Evolutionary conservation across 2,888 invertebrate genomes (phyloP).

Genomic region (Bugulina stolonifera): DNA sequence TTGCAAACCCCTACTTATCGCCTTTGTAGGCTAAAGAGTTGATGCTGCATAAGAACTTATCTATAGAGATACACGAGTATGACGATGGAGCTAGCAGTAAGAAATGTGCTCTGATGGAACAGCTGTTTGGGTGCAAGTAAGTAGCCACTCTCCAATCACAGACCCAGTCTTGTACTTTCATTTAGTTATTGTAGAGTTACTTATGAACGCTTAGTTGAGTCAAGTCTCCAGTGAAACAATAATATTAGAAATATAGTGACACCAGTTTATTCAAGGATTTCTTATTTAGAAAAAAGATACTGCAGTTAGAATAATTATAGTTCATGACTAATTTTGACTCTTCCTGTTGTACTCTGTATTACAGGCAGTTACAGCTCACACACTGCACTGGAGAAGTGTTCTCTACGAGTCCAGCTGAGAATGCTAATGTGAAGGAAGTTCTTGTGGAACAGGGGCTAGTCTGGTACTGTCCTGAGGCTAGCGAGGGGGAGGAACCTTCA

Average conservation of each 20-base stretch:
- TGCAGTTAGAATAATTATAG: no score
- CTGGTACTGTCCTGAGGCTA: not conserved
- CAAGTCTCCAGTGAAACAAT: no score
- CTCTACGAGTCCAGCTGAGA: not conserved
- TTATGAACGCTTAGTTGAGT: no score
- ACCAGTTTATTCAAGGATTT: no score
- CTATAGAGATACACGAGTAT: not conserved
- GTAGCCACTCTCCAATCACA: no score
- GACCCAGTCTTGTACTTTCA: no score
- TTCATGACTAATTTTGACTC: no score
- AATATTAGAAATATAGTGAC: no score
- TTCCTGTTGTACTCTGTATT: no score
- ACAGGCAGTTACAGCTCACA: not conserved
- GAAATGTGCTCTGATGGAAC: slow-evolving; percentile 6
- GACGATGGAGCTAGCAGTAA: not conserved
- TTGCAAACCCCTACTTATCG: no score
- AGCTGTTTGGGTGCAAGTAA: slow-evolving; percentile 21
- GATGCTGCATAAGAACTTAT: not conserved
- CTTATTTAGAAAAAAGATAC: no score
- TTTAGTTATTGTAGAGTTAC: no score
- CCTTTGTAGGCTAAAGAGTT: not conserved
- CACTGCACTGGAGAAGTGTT: slow-evolving; percentile 6
- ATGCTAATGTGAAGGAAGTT: not conserved
- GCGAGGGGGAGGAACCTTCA: not conserved
- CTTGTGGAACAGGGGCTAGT: slow-evolving; percentile 7